A percentile compares a stretch with the other conserved stretches of the same genome.
These are phyloP conservation scores for Leptocoma aspasia DNA, from an alignment of 2,113 vertebrate genomes.

Conservation along the genomic window DNA sequence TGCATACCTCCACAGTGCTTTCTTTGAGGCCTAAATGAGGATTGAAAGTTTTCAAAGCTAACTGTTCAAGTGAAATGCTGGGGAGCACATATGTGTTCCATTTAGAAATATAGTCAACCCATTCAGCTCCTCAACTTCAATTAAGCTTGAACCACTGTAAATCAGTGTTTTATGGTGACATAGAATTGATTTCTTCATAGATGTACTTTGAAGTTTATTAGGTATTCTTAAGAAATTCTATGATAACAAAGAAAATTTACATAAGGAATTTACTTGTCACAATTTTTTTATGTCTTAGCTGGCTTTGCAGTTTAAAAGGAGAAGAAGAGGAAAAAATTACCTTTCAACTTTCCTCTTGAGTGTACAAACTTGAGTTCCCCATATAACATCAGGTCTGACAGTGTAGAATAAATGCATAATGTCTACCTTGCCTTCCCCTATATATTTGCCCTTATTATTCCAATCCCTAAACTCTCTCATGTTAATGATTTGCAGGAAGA, in stretches of 20 bases:
- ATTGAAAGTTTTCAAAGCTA: background rate
- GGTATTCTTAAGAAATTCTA: background rate
- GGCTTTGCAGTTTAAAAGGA: background rate
- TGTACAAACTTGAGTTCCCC: background rate
- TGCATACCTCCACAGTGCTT: background rate
- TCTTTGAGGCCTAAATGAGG: background rate
- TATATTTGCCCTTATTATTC: background rate
- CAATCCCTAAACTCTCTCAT: background rate
- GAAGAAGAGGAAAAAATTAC: background rate
- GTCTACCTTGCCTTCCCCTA: rapidly evolving
- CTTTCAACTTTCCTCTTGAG: background rate
- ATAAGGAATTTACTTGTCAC: background rate
- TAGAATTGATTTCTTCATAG: background rate
- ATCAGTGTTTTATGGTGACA: background rate
- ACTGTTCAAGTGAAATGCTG: background rate
- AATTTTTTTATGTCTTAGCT: background rate
- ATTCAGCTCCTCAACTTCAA: background rate
- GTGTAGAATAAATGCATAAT: background rate
- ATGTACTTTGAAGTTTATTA: background rate
- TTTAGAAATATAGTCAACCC: background rate
- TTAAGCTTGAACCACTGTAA: background rate
- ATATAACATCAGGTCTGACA: background rate
- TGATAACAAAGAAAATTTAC: background rate
- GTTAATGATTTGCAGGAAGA: background rate
- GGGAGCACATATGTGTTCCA: background rate